Evolutionary conservation across 2,113 vertebrate species (phyloP).

Genomic region (Microtus pennsylvanicus): DNA sequence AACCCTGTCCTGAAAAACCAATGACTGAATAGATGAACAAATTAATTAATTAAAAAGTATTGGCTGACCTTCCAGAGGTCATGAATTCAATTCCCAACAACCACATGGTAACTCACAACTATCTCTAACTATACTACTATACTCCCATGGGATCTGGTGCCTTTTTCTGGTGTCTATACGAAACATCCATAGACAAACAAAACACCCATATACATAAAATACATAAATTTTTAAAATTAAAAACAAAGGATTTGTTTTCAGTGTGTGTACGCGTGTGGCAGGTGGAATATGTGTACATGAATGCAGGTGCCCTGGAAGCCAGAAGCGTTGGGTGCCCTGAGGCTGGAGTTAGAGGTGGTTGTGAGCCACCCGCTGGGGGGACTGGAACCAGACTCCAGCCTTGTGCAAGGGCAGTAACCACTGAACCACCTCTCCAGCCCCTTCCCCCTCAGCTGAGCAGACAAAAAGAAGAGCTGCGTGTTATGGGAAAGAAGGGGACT

Average conservation of each 20-base stretch:
- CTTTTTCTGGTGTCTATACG: background rate
- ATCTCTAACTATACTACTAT: background rate
- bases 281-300: background rate
- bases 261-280: background rate
- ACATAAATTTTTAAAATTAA: background rate
- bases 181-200: background rate
- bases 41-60: no score
- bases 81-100: background rate
- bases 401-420: no score
- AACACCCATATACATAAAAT: background rate
- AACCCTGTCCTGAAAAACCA: no score
- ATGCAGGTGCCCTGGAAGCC: background rate
- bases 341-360: background rate
- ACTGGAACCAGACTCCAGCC: background rate
- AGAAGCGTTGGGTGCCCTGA: background rate
- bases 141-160: background rate
- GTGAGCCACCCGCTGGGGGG: background rate
- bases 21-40: no score
- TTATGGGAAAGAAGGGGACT: background rate
- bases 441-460: background rate
- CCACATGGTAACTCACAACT: background rate
- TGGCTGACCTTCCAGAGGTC: background rate
- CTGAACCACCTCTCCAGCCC: background rate
- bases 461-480: background rate
- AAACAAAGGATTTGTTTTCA: background rate